These are phyloP conservation scores for Micromussa lordhowensis DNA, from an alignment of 92 coral and sea anemone species.

Conservation along the genomic window DNA sequence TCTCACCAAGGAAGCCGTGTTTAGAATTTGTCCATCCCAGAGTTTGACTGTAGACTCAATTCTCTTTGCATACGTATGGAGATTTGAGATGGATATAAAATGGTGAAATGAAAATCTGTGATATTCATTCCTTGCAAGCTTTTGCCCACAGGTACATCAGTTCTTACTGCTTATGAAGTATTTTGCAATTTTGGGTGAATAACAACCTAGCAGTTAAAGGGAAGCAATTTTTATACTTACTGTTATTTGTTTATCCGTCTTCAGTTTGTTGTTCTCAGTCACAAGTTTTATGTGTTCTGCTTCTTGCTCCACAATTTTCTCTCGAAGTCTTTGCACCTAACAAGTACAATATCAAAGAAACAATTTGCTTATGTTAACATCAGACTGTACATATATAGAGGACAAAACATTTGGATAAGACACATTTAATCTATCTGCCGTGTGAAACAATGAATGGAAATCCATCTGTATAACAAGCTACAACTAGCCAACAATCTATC, in stretches of 20 bases:
- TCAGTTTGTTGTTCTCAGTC: conserved; percentile 83
- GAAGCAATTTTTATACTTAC: conserved; percentile 51
- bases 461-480: no score
- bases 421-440: no score
- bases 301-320: conserved; percentile 89
- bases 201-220: not conserved
- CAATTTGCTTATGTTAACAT: not conserved
- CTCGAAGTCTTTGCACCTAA: conserved; percentile 84
- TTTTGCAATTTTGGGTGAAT: not conserved
- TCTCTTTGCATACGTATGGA: not conserved
- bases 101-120: no score
- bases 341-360: not conserved
- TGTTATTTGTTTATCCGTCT: conserved; percentile 74
- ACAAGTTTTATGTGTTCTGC: conserved; percentile 84
- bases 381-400: not conserved
- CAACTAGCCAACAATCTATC: no score
- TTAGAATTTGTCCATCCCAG: not conserved
- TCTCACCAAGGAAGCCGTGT: not conserved
- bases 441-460: no score
- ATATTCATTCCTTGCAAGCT: no score
- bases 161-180: no score
- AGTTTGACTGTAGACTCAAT: not conserved
- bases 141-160: no score
- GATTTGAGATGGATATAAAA: not conserved
- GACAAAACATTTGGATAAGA: not conserved